Base-by-base conservation (phyloP, 2,888 invertebrate species). In the Mimachlamys varia region DNA sequence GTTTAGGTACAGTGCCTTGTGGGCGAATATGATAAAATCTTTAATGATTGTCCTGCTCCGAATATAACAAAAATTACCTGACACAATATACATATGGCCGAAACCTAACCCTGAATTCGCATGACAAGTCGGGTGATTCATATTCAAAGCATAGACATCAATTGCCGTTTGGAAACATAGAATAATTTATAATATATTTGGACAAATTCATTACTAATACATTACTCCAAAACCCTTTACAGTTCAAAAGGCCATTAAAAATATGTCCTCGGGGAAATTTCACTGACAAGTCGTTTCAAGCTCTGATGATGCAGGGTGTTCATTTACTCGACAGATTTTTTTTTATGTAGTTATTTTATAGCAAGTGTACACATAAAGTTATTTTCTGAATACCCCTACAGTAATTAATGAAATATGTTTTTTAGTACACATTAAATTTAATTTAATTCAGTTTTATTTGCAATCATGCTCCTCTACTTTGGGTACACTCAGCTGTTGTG, bases 181-280 rank as follows among this genome's bases (percentile, higher is more conserved):
- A 76, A 76, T 76, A 76, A 76, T 76, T 76, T 76, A 76, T 76
- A 33, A 76, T 76, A 76, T 76, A 33, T 76, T 76, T 76, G 76
- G 76, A 76, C 27, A 76, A 76, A 76, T 76, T 76, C 76, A 76
- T 76, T 76, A 76, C 33, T 76, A 76, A 76, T 76, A 76, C 76
- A 76, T 76, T 33, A 76, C 76, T 33, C 76, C 33, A 33, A 76
- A 76, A 33, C 76, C 17, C 76, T 76, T 76, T 33, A 27, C 33
- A 76, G 76, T 76, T 76, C 76, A 76, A 76, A 76, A 33, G 1
- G 33, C 76, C 76, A 76, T 76, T 76, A 76, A 76, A n/a, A 76
- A 27, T 76, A 13, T 76, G 76, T 76, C 76, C 76, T 76, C 76
- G 0, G 76, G 76, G 76, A 76, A 76, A 76, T 76, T 33, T 76